These are phyloP conservation scores for Microplitis demolitor DNA, from an alignment of 1,140 invertebrate species.

Conservation along the genomic window DNA sequence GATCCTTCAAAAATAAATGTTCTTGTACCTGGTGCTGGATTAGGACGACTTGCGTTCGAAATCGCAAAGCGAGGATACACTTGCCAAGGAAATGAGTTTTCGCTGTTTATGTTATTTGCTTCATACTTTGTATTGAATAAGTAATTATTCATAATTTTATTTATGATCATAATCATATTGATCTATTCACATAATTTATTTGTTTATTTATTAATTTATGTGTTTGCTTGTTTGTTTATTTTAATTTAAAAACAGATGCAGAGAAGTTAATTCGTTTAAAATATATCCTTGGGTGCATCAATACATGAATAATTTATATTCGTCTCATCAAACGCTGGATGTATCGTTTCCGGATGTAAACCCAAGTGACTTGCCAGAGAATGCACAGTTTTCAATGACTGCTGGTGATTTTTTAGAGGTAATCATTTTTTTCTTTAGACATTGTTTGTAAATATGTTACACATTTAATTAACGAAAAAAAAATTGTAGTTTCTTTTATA, in stretches of 20 bases:
- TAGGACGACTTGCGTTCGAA: constrained; percentile 93
- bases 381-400: constrained; percentile 89
- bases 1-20: constrained; percentile 68
- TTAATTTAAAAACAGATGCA: constrained; percentile 59
- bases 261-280: constrained; percentile 64
- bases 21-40: constrained; percentile 92
- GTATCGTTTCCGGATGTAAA: constrained; percentile 91
- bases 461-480: not conserved
- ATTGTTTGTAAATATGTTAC: not conserved
- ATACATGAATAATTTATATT: constrained; percentile 84
- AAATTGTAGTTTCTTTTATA: not conserved
- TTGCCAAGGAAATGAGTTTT: constrained; percentile 98
- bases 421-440: constrained; percentile 28
- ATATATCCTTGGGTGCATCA: constrained; percentile 95
- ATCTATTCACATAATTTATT: not conserved
- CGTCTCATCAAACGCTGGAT: constrained; percentile 78
- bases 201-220: constrained; percentile 3
- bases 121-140: constrained; percentile 95
- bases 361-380: constrained; percentile 70
- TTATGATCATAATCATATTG: not conserved
- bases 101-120: constrained; percentile 95
- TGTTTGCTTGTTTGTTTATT: not conserved
- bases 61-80: constrained; percentile 85
- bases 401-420: constrained; percentile 93
- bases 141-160: constrained; percentile 53